These are phyloP conservation scores for Drusus annulatus DNA, from an alignment of 1,140 invertebrate genomes.

Conservation along the genomic window DNA sequence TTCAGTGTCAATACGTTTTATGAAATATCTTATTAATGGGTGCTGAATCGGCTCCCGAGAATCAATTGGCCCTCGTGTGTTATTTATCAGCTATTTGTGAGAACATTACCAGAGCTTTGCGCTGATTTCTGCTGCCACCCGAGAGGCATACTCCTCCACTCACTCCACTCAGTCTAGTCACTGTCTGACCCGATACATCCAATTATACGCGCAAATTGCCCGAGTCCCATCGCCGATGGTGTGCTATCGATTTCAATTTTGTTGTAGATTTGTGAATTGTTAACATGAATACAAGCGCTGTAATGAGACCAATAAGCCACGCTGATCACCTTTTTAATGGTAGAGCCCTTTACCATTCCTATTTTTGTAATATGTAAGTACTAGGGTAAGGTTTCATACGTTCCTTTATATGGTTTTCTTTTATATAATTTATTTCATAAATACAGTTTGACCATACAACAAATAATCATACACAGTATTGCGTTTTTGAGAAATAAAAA, in stretches of 20 bases:
- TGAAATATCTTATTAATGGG: too few relatives aligned
- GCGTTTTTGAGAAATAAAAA: too few relatives aligned
- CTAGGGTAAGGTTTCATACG: too few relatives aligned
- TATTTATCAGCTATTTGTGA: slow-evolving; percentile 37
- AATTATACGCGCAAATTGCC: slow-evolving; percentile 21
- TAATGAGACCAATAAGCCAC: background rate
- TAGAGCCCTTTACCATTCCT: background rate
- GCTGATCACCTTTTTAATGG: too few relatives aligned
- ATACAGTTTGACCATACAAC: too few relatives aligned
- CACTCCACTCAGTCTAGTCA: slow-evolving; percentile 1
- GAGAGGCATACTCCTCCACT: background rate
- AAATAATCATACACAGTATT: too few relatives aligned
- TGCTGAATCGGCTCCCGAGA: background rate
- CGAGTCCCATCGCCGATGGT: background rate
- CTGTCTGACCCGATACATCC: too few relatives aligned
- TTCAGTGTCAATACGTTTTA: too few relatives aligned
- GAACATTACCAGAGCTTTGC: slow-evolving; percentile 32
- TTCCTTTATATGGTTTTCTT: too few relatives aligned
- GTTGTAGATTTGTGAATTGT: slow-evolving; percentile 17
- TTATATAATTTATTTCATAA: too few relatives aligned
- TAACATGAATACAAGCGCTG: background rate
- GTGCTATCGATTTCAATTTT: slow-evolving; percentile 20
- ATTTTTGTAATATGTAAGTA: background rate
- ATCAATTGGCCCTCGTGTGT: slow-evolving; percentile 17
- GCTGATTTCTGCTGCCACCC: slow-evolving; percentile 11